Evolutionary conservation across 1,140 invertebrate species (phyloP).

Genomic region (Magallana ariakensis): DNA sequence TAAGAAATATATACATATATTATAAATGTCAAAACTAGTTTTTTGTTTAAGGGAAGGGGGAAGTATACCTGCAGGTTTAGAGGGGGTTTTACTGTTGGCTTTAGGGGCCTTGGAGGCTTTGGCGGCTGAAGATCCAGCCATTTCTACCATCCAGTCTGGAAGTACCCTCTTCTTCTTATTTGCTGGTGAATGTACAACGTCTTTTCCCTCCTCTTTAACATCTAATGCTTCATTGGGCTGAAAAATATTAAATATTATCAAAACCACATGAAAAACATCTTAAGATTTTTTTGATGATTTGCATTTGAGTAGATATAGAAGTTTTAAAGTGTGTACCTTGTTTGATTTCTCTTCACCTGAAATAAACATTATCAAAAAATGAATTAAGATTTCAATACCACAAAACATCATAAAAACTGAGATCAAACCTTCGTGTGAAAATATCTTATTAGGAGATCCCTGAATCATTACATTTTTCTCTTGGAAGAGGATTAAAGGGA

Average conservation of each 20-base stretch:
- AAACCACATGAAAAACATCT: background rate
- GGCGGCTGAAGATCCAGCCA: constrained; percentile 58
- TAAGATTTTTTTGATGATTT: background rate
- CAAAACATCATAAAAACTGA: background rate
- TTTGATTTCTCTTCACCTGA: background rate
- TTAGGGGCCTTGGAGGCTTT: background rate
- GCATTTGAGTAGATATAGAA: too few relatives aligned
- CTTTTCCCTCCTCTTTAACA: constrained; percentile 55
- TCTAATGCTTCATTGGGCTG: constrained; percentile 24
- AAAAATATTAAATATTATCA: background rate
- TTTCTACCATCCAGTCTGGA: constrained; percentile 70
- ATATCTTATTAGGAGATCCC: too few relatives aligned
- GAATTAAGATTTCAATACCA: background rate
- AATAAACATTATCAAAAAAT: background rate
- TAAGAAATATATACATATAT: too few relatives aligned
- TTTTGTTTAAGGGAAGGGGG: too few relatives aligned
- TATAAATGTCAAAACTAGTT: too few relatives aligned
- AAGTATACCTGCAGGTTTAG: constrained; percentile 43
- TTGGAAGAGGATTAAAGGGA: too few relatives aligned
- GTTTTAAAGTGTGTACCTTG: background rate
- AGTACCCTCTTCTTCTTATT: constrained; percentile 71
- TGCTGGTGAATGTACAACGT: constrained; percentile 68
- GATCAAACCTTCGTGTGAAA: too few relatives aligned
- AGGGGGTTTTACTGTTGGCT: constrained; percentile 45
- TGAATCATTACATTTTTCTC: too few relatives aligned